A percentile compares a stretch with the other conserved stretches of the same genome.
phyloP scores from a whole-genome alignment of 2,888 invertebrate species.

The Drosophila formosana region DNA sequence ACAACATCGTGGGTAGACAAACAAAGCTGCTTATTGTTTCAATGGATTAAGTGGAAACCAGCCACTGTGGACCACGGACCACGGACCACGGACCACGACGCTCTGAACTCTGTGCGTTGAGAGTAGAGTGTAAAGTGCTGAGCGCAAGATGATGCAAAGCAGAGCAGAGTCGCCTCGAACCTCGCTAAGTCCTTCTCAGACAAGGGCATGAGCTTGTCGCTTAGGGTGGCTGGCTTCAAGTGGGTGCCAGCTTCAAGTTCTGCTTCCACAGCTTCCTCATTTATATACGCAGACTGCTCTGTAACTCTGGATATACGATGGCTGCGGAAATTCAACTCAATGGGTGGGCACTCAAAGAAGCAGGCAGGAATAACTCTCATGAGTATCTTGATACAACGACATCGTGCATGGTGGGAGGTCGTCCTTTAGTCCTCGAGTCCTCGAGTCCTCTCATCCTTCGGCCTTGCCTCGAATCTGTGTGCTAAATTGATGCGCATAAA shows the following conservation, averaged over 20 bases:
- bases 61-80: slow-evolving; percentile 27
- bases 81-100: neutral
- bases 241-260: slow-evolving; percentile 57
- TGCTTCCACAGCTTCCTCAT: neutral
- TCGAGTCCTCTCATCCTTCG: neutral
- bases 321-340: slow-evolving; percentile 29
- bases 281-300: slow-evolving; percentile 4
- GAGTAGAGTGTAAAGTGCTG: slow-evolving; percentile 38
- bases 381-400: slow-evolving; percentile 15
- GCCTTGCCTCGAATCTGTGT: slow-evolving; percentile 4
- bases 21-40: slow-evolving; percentile 81
- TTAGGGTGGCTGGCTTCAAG: slow-evolving; percentile 52
- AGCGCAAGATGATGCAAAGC: slow-evolving; percentile 54
- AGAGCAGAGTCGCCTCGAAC: slow-evolving; percentile 31
- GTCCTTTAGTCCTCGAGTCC: neutral
- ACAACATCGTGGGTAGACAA: slow-evolving; percentile 58
- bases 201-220: slow-evolving; percentile 29
- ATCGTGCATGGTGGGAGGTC: slow-evolving; percentile 38
- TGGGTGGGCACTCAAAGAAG: slow-evolving; percentile 2
- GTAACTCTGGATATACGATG: slow-evolving; percentile 13
- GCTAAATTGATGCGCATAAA: slow-evolving; percentile 62
- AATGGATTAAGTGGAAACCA: slow-evolving; percentile 74
- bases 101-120: neutral
- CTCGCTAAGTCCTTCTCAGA: slow-evolving; percentile 32
- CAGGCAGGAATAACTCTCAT: slow-evolving; percentile 27